A percentile compares a stretch with the other conserved stretches of the same genome.
These are phyloP conservation scores for Melozone crissalis DNA, from an alignment of 2,113 vertebrate species.

Conservation along the genomic window DNA sequence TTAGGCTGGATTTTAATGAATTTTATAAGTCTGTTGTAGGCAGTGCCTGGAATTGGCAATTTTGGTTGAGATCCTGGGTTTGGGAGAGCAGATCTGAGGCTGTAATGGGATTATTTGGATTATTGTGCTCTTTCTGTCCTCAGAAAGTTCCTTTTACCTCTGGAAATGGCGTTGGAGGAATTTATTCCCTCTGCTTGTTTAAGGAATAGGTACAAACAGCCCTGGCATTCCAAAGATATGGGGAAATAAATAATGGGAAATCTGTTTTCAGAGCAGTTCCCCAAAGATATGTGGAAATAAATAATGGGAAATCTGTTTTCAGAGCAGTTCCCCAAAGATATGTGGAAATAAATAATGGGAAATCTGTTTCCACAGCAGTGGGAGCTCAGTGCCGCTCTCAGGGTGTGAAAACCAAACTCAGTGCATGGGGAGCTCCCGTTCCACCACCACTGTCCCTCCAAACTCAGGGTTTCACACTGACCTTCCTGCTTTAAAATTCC, in stretches of 20 bases:
- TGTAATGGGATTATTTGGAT: background rate
- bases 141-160: background rate
- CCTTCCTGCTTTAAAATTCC: background rate
- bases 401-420: background rate
- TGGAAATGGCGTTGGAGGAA: background rate
- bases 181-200: background rate
- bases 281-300: background rate
- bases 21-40: background rate
- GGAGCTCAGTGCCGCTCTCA: background rate
- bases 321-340: background rate
- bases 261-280: background rate
- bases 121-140: background rate
- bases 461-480: background rate
- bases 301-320: background rate
- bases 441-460: background rate
- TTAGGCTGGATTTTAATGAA: background rate
- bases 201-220: background rate
- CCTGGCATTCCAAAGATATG: background rate
- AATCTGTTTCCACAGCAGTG: background rate
- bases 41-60: background rate
- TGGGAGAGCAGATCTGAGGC: background rate
- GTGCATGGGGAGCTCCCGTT: background rate
- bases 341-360: background rate
- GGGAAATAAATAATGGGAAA: background rate
- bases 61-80: background rate